These are phyloP conservation scores for Cochlearius cochlearius DNA, from an alignment of 2,113 vertebrate genomes.

Conservation along the genomic window DNA sequence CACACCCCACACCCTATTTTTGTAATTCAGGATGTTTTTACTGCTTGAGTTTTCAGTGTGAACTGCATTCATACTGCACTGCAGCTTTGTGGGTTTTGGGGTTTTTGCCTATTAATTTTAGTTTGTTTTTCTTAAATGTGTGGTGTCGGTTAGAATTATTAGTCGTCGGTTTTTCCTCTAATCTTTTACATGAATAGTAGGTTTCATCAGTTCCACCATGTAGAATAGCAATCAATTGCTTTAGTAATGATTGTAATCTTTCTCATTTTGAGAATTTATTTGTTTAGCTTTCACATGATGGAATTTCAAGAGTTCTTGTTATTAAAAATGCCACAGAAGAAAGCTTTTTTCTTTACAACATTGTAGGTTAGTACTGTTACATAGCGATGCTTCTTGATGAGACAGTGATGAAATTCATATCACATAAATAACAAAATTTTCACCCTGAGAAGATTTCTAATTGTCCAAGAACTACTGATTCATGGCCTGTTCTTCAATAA, in stretches of 20 bases:
- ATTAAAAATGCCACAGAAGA: not conserved
- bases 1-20: not conserved
- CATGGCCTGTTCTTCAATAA: not conserved
- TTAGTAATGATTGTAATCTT: not conserved
- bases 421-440: not conserved
- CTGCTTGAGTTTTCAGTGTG: not conserved
- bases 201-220: not conserved
- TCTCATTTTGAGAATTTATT: not conserved
- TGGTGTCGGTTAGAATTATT: not conserved
- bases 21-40: not conserved
- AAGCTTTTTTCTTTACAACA: not conserved
- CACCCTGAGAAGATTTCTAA: not conserved
- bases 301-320: not conserved
- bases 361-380: not conserved
- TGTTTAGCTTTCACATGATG: not conserved
- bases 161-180: not conserved
- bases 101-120: not conserved
- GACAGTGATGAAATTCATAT: not conserved
- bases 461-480: not conserved
- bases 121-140: not conserved
- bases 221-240: not conserved
- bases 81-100: not conserved
- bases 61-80: not conserved
- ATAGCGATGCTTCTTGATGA: not conserved
- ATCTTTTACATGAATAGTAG: not conserved